Base-by-base conservation (phyloP, 1,140 invertebrate genomes). In the Plectrocnemia conspersa region DNA sequence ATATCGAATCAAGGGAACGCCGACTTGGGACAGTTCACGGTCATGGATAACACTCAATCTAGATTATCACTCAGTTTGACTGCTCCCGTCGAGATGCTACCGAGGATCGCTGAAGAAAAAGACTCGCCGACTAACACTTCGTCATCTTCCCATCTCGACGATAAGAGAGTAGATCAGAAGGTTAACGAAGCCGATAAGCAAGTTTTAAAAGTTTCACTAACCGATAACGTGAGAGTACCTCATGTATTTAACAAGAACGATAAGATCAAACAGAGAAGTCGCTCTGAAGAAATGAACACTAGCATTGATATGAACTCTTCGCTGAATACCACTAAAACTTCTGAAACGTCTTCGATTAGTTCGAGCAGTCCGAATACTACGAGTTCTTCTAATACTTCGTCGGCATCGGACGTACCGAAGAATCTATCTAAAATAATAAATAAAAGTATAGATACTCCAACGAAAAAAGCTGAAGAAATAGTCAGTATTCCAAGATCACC, bases 51-150 rank as follows among this genome's bases (percentile, higher is more conserved):
- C 7, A 50, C 44, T n/a, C 52, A 58, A 21, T 52, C 56, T 6
- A 47, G 56, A n/a, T 63, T 72, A 52, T 73, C 68, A 21, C 64
- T 77, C 47, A 69, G 68, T 50, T 63, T 71, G 46, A 67, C 69
- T n/a, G 64, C 68, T 33, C 69, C 73, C 0, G 73, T 72, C 52
- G 78, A 81, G 64, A 64, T 77, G 3, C 64, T 88, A 35, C 85
- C 85, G 2, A 73, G 85, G 52, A 88, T 87, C 59, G 87, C 88
- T 0, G 88, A 91, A 65, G 87, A 90, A 66, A 89, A 89, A 66
- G 87, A 90, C 69, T 89, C 86, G 10, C 87, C 87, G 0, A 89
- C 86, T 0, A 81, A 81, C 50, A n/a, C n/a, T n/a, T 58, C 74
- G 64, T 41, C 68, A 67, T 27, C 66, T 64, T 19, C 38, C 21